These are phyloP conservation scores for Lichenostomus cassidix DNA, from an alignment of 2,113 vertebrate genomes.

Conservation along the genomic window DNA sequence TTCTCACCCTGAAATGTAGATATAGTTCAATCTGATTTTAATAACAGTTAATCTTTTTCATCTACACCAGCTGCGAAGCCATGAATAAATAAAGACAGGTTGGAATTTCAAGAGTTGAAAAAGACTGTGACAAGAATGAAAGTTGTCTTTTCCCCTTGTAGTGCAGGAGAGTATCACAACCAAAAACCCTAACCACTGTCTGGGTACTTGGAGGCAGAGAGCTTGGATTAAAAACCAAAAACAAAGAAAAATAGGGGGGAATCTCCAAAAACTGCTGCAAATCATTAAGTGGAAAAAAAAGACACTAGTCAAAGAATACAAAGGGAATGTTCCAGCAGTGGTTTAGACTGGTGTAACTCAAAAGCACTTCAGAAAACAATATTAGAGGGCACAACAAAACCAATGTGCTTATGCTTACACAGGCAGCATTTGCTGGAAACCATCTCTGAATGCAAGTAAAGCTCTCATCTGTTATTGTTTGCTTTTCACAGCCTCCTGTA, in stretches of 20 bases:
- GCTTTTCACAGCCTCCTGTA: background rate
- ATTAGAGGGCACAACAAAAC: background rate
- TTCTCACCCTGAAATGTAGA: conserved; percentile 8
- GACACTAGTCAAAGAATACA: background rate
- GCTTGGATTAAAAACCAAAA: background rate
- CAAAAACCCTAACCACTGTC: background rate
- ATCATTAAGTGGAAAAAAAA: background rate
- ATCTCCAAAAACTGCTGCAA: background rate
- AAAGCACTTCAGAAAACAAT: background rate
- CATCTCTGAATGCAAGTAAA: background rate
- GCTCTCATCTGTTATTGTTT: background rate
- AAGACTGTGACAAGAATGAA: conserved; percentile 33
- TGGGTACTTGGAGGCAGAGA: background rate
- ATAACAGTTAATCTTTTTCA: conserved; percentile 46
- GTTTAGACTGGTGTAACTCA: background rate
- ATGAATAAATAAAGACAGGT: conserved; percentile 43
- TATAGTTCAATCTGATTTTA: conserved; percentile 45
- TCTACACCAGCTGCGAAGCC: background rate
- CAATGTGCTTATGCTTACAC: background rate
- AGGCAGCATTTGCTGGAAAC: background rate
- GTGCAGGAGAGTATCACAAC: background rate
- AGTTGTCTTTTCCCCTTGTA: background rate
- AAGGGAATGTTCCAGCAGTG: background rate
- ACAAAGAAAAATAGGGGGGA: background rate
- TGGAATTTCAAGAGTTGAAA: conserved; percentile 3